Base-by-base conservation (phyloP, 2,888 invertebrate species). In the Eumerus sabulonum region DNA sequence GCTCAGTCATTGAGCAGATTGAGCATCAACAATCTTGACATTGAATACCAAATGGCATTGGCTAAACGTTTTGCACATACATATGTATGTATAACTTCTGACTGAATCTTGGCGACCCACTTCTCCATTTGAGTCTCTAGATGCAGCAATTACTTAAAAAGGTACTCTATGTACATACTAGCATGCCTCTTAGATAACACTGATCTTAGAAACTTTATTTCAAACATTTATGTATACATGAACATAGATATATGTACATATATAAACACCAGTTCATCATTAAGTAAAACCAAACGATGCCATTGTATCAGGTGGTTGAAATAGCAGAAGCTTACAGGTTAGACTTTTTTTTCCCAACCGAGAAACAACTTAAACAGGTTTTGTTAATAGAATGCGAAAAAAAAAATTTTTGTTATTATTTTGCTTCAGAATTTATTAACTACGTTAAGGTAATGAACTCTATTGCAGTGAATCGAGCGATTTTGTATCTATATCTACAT, bases 91-190 rank as follows among this genome's bases (percentile, higher is more conserved):
- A n/a, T n/a, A n/a, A n/a, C n/a, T 76, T 70, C n/a, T 45, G 63
- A 77, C 59, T 64, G 68, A 59, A 64, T 70, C 68, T 74, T 17
- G 36, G 18, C 74, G 79, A 79, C 79, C 79, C 74, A 79, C 63
- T 70, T 79, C 56, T 79, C 74, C 68, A 68, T 63, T 79, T 68
- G n/a, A 60, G 54, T 73, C 54, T 45, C 27, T 27, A 27, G 7
- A 27, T 27, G 27, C 27, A 27, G 27, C 27, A 27, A 27, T 27
- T 27, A 27, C 27, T 27, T 27, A 27, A 27, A 27, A 27, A 7
- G 27, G 27, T 27, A 27, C 7, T 57, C 14, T 12, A 44, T 36
- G 48, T 50, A 42, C 63, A 63, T 17, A 19, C 27, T 27, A 50
- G 1, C 18, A 14, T 19, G 45, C 44, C 5, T 1, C 18, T n/a